Evolutionary conservation across 2,113 vertebrate genomes (phyloP).

Genomic region (Mus spicilegus): DNA sequence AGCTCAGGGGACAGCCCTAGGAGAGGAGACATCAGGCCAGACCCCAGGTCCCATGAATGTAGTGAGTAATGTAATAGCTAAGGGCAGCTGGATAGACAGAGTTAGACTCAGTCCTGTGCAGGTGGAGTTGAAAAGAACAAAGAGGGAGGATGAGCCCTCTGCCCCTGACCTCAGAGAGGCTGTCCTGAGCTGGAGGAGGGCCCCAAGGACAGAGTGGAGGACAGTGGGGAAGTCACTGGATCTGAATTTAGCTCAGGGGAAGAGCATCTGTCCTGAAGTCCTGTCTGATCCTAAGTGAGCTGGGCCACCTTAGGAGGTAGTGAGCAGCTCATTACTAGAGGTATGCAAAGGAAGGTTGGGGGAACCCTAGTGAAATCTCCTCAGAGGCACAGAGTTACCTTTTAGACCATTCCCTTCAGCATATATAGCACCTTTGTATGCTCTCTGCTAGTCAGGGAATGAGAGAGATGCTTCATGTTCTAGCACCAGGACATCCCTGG

Average conservation of each 20-base stretch:
- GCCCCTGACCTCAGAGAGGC: background rate
- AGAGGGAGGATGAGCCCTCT: rapidly evolving
- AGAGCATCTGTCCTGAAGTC: background rate
- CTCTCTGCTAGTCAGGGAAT: background rate
- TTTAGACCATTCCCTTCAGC: background rate
- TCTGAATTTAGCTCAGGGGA: background rate
- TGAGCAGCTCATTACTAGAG: background rate
- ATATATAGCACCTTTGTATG: background rate
- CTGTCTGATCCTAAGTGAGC: background rate
- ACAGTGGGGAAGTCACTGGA: background rate
- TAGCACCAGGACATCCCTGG: background rate
- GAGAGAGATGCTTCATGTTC: background rate
- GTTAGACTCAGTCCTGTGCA: background rate
- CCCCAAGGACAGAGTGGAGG: background rate
- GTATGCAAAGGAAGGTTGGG: background rate
- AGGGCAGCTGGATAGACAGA: background rate
- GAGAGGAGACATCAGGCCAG: background rate
- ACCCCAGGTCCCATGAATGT: background rate
- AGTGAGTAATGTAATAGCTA: background rate
- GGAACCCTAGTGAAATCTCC: background rate
- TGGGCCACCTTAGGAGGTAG: background rate
- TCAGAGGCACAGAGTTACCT: background rate
- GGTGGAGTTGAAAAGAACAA: background rate
- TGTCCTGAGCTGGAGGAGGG: background rate
- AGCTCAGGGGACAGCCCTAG: background rate